Conservation (phyloP, 2,113 vertebrate genomes). For the Macquaria ambigua region DNA sequence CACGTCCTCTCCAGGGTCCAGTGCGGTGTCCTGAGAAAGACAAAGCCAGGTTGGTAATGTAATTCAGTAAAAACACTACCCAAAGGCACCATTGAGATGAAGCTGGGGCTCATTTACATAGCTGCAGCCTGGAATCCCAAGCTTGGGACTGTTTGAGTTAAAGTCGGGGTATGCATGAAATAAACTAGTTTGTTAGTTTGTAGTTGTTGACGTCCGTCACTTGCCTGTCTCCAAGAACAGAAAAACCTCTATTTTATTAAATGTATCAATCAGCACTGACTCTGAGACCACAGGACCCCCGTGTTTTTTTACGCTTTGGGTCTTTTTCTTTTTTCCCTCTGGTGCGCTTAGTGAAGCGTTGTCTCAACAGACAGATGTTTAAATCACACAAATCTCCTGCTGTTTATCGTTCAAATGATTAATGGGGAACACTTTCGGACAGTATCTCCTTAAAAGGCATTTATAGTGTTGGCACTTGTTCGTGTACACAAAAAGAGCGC, state of each 20-base stretch:
- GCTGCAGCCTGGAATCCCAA: too few species aligned
- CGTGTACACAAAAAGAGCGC: too few species aligned
- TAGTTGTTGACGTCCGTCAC: too few species aligned
- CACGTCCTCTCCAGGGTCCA: slow-evolving; percentile 98
- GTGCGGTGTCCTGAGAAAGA: slow-evolving; percentile 89
- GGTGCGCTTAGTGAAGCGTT: neutral
- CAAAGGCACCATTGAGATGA: neutral
- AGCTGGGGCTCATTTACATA: neutral
- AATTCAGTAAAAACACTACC: neutral
- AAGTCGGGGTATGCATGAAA: too few species aligned
- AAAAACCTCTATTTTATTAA: neutral
- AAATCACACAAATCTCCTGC: neutral
- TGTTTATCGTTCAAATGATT: neutral
- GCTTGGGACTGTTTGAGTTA: neutral
- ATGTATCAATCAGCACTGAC: neutral
- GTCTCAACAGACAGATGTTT: neutral
- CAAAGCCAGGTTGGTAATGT: neutral
- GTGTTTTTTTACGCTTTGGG: neutral
- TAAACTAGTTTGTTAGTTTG: too few species aligned
- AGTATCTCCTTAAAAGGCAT: neutral
- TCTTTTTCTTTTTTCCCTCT: neutral
- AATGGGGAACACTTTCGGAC: neutral
- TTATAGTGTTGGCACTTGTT: neutral
- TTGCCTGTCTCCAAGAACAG: too few species aligned
- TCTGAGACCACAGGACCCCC: neutral